Base-by-base conservation (phyloP, 2,888 invertebrate genomes). In the Heteromyza rotundicornis region DNA sequence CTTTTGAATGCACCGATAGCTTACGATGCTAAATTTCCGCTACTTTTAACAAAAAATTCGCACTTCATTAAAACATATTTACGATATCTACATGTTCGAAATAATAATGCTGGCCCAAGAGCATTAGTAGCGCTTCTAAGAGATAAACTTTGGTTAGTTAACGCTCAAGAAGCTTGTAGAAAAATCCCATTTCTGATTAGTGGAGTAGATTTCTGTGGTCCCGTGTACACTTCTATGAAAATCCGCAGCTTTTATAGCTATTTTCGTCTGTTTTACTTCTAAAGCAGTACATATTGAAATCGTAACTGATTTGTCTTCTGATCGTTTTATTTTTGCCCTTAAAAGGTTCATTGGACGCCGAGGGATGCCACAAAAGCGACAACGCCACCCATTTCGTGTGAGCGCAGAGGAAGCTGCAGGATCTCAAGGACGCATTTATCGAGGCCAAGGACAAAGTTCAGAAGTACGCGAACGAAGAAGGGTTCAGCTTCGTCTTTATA, bases 381-480 rank as follows among this genome's bases (percentile, higher is more conserved):
- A 64, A 61, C 59, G 64, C 59, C 20, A 63, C 58, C 35, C 57
- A 65, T 35, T 64, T 63, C 32, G 60, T 65, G 20, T 63, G 59
- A 53, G 58, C 62, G 35, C 23, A 53, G 5, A 8, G 59, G 14
- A 23, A 17, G 12, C 35, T 59, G 22, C 23, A 35, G 3, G 59
- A 54, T 2, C 54, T 24, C 2, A 44, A 54, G 7, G 49, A 49
- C 14, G 16, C n/a, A 17, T 27, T 19, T 27, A n/a, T 24, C 16
- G 23, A 44, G 17, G 20, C 22, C 32, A 17, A 49, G 44, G 44
- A 54, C 24, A 49, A 40, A n/a, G 1, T 60, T 36, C 44, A 57
- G 10, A 17, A 2, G 10, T 59, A 35, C 50, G 50, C 58, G n/a
- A 40, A 35, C 40, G 49, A 64, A 20, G 57, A 53, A 24, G 59